Percentiles rank a stretch among this genome's conserved stretches.
Conservation (phyloP, 2,797 vertebrate species). For the Schizothorax lantsangensis region DNA sequence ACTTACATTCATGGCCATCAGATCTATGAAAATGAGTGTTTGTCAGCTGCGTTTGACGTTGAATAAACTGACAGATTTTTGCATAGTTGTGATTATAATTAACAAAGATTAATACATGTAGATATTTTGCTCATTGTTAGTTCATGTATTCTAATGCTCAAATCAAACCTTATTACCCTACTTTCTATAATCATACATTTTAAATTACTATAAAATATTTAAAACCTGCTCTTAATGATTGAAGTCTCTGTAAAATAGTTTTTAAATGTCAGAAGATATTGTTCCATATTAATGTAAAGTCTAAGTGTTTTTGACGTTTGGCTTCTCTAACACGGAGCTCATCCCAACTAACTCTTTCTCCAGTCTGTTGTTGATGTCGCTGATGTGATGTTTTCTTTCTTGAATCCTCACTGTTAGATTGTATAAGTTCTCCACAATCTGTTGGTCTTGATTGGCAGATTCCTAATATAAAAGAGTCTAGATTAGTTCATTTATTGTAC, state of each 20-base stretch:
- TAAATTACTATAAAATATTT: not conserved
- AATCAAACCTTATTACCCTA: not conserved
- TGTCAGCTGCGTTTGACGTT: conserved; percentile 1
- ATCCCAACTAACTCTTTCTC: conserved; percentile 62
- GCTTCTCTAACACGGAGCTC: conserved; percentile 49
- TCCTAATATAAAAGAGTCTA: conserved; percentile 51
- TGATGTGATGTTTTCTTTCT: conserved; percentile 62
- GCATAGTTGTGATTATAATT: not conserved
- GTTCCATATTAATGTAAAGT: not conserved
- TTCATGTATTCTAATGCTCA: not conserved
- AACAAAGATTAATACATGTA: not conserved
- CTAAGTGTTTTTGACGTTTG: conserved; percentile 15
- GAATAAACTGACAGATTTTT: conserved; percentile 18
- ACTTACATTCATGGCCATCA: not conserved
- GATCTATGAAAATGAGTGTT: not conserved
- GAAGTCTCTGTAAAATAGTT: not conserved
- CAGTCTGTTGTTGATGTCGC: conserved; percentile 64
- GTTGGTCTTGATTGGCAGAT: conserved; percentile 63
- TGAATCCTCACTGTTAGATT: conserved; percentile 61
- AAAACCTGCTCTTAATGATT: not conserved
- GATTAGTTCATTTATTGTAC: not conserved
- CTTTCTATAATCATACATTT: not conserved
- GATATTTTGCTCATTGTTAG: not conserved
- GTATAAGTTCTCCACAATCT: conserved; percentile 56
- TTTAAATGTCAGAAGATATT: not conserved